phyloP scores from a whole-genome alignment of 2,888 invertebrate genomes.

The Orthonychiurus folsomi region DNA sequence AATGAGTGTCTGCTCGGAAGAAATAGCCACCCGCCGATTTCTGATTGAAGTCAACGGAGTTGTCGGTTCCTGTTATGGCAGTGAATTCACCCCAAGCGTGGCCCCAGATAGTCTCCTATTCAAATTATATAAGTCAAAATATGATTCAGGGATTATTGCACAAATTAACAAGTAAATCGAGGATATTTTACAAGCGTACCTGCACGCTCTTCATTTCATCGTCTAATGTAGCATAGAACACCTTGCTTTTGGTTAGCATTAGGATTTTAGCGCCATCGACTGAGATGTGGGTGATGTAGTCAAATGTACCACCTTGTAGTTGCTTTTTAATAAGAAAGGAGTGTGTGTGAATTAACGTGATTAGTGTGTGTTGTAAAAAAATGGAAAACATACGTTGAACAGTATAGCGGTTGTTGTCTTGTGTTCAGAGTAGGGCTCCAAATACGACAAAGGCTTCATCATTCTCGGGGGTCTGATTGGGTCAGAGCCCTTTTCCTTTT shows the following conservation, averaged over 20 bases:
- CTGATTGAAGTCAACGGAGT: not conserved
- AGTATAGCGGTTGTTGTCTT: not conserved
- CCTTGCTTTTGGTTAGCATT: not conserved
- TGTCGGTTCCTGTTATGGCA: not conserved
- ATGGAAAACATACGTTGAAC: not conserved
- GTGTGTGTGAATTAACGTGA: no score
- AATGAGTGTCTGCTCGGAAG: not conserved
- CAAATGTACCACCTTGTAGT: not conserved
- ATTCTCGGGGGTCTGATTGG: not conserved
- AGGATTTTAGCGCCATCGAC: not conserved
- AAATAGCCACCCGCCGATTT: not conserved
- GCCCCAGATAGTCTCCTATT: not conserved
- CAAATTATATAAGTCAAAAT: not conserved
- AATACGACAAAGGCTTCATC: not conserved
- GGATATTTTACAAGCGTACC: no score
- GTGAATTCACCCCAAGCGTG: not conserved
- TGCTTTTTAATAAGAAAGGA: not conserved
- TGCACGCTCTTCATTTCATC: not conserved
- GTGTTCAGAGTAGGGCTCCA: not conserved
- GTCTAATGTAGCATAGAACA: not conserved
- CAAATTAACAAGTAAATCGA: no score
- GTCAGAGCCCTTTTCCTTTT: not conserved
- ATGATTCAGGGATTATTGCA: no score
- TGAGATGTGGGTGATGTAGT: not conserved
- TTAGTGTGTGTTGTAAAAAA: no score